These are phyloP conservation scores for Spialia ferax DNA, from an alignment of 2,888 invertebrate species.

Conservation along the genomic window DNA sequence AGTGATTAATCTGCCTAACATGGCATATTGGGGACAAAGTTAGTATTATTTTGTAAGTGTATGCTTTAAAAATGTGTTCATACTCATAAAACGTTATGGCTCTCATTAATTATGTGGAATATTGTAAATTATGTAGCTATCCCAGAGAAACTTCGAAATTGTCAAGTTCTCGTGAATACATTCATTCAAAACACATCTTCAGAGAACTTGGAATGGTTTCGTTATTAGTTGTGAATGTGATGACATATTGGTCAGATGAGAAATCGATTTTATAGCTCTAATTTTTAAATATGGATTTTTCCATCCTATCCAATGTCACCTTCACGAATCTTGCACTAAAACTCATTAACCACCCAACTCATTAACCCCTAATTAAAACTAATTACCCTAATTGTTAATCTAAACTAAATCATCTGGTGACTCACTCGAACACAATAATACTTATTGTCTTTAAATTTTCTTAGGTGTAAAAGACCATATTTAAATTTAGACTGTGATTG, in stretches of 20 bases:
- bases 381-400: too few relatives aligned
- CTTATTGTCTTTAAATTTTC: not conserved
- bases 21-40: constrained; percentile 13
- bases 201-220: constrained; percentile 11
- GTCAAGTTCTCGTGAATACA: constrained; percentile 25
- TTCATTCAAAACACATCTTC: not conserved
- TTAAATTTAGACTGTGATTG: not conserved
- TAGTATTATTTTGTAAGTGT: constrained; percentile 34
- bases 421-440: too few relatives aligned
- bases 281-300: not conserved
- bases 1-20: constrained; percentile 4
- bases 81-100: constrained; percentile 49
- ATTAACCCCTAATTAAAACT: too few relatives aligned
- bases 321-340: too few relatives aligned
- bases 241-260: too few relatives aligned
- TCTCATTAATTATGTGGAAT: constrained; percentile 54
- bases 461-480: not conserved
- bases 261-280: not conserved
- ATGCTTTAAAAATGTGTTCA: constrained; percentile 34
- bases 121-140: constrained; percentile 51
- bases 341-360: too few relatives aligned
- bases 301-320: too few relatives aligned
- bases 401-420: too few relatives aligned
- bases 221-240: constrained; percentile 6
- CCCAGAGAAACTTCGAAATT: constrained; percentile 6